Evolutionary conservation across 1,140 invertebrate genomes (phyloP), one percentile per base, ranked within the genome.

Genomic region (Whitmania pigra): DNA sequence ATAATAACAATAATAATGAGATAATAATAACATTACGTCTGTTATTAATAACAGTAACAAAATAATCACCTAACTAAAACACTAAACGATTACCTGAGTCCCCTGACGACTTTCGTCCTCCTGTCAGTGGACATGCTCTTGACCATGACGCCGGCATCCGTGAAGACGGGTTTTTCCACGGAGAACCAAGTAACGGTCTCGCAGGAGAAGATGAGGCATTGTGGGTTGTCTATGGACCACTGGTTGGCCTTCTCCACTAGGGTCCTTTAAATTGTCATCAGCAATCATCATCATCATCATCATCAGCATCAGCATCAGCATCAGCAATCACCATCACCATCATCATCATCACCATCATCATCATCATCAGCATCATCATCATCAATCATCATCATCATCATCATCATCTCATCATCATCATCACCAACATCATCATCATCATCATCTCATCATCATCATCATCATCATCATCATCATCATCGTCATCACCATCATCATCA

Each of bases 151-250:
- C 72, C 72, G 9, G 27, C 57, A 36, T 72, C 72, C 1, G 60
- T 69, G 40, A 49, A 72, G 73, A 60, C 53, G 17, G 53, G 49
- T 71, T 31, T 72, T 31, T 71, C 71, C 54, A 90, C 88, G 0
- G 88, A 36, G 89, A 79, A 89, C 88, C 78, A 88, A 88, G 79
- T 91, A 89, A 72, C 72, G 0, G 72, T 72, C 25, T 72, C 72
- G 31, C 66, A 72, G 17, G 60, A 60, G n/a, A 72, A 72, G 17
- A 72, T 40, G 18, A 72, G 66, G 25, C 18, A 18, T 13, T 72
- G 66, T 22, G 60, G 60, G 49, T 72, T 67, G 63, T 72, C 66
- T 31, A 53, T 53, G n/a, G 66, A 53, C 72, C 72, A 72, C 20
- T 29, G n/a, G 49, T 72, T 72, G 18, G 60, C 72, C n/a, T 57